Evolutionary conservation across 2,113 vertebrate genomes (phyloP).

Genomic region (Spea bombifrons): DNA sequence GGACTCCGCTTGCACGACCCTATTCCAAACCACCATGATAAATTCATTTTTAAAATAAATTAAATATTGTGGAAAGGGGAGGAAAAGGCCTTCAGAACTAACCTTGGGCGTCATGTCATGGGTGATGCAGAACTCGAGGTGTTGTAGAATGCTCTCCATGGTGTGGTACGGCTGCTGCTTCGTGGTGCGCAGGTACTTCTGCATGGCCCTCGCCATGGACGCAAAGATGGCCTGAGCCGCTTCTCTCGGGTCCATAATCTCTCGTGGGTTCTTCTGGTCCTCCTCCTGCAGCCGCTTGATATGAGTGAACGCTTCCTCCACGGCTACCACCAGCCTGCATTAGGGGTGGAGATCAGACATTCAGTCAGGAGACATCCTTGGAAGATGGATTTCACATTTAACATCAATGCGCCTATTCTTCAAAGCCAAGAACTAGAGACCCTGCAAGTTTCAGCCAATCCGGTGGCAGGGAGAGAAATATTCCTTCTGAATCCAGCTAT

Average conservation of each 20-base stretch:
- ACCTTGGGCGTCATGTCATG: conserved; percentile 95
- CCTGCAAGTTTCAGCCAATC: no score
- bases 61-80: not conserved
- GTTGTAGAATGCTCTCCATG: conserved; percentile 98
- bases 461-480: no score
- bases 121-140: conserved; percentile 96
- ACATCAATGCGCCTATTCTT: no score
- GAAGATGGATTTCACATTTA: no score
- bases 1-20: no score
- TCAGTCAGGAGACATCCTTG: no score
- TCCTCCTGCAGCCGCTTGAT: conserved; percentile 93
- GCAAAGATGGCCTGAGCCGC: conserved; percentile 95
- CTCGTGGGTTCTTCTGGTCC: conserved; percentile 84
- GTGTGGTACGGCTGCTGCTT: conserved; percentile 94
- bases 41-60: no score
- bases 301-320: conserved; percentile 96
- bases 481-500: no score
- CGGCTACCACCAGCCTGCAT: conserved; percentile 86
- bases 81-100: not conserved
- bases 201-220: conserved; percentile 96
- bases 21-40: no score
- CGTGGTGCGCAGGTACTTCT: conserved; percentile 93
- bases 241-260: conserved; percentile 93
- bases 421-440: no score
- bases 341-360: not conserved